A percentile compares a stretch with the other conserved stretches of the same genome.
phyloP scores from a whole-genome alignment of 2,888 invertebrate genomes.

The Tenthredo distinguenda region DNA sequence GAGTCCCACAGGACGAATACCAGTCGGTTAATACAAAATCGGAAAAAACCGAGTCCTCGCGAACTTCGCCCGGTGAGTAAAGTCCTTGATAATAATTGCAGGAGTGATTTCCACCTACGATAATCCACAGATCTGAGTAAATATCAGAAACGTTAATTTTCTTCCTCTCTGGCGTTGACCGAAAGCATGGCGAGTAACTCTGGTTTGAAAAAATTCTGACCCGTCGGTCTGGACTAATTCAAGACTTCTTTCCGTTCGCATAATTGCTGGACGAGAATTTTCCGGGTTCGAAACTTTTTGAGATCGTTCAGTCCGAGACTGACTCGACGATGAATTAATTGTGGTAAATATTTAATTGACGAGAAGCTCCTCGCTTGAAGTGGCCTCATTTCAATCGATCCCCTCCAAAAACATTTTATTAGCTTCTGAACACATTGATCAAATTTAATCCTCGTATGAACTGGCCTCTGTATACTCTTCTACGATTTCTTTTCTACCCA shows the following conservation, averaged over 20 bases:
- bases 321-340: background rate
- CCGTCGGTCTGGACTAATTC: conserved; percentile 2
- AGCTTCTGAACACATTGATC: background rate
- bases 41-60: conserved; percentile 66
- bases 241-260: background rate
- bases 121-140: background rate
- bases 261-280: background rate
- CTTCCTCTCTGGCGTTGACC: background rate
- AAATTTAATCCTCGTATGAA: conserved; percentile 11
- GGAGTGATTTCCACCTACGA: background rate
- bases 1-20: conserved; percentile 72
- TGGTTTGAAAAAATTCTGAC: background rate
- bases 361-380: background rate
- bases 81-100: background rate
- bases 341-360: background rate
- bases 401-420: background rate
- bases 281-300: background rate
- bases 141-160: background rate
- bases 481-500: conserved; percentile 7
- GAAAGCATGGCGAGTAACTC: background rate
- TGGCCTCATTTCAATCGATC: background rate
- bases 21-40: conserved; percentile 61
- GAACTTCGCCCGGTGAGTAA: conserved; percentile 47
- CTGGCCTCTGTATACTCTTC: conserved; percentile 9
- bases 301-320: background rate